Base-by-base conservation (phyloP, 2,797 vertebrate genomes). In the Onychomys leucogaster region DNA sequence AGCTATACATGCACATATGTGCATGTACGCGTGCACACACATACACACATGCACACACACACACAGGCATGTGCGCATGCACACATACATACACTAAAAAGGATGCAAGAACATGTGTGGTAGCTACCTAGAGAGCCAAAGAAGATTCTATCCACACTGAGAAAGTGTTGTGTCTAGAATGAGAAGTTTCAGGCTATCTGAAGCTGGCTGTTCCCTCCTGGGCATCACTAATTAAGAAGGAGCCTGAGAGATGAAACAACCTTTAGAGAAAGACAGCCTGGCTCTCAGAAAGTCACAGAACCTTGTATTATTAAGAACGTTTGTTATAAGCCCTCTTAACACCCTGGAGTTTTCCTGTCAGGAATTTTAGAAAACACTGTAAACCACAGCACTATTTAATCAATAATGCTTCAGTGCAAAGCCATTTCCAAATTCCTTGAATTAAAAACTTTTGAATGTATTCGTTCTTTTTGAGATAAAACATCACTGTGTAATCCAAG, bases 101-200 rank as follows among this genome's bases (percentile, higher is more conserved):
- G 61, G 32, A 67, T 49, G 32, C 49, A 87, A 71, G 65, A 59
- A 59, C 27, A 27, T 41, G 27, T 89, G 86, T 41, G 27, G 17
- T 75, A 52, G 32, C 83, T 81, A 34, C 34, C 92, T 92, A 90
- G 71, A 86, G 85, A 91, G 65, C 43, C 76, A 87, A 91, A 92
- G 69, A 95, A 83, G 61, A 93, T 32, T 77, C 55, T 41, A 61
- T 69, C 29, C 80, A 82, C 37, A n/a, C 89, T 86, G 93, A 93
- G 71, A 89, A 96, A 57, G 43, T 41, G 78, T 89, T 71, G 9
- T n/a, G 46, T 85, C 90, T 76, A 84, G 57, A 92, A 95, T 17
- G 67, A 84, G 57, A 34, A 19, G 49, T 77, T 37, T 67, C 55
- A 76, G 12, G 67, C 77, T 67, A 34, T 88, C 49, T 55, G 59